Percentiles rank a stretch among this genome's conserved stretches.
Evolutionary conservation across 2,888 invertebrate species (phyloP).

Genomic region (Melieria omissa): DNA sequence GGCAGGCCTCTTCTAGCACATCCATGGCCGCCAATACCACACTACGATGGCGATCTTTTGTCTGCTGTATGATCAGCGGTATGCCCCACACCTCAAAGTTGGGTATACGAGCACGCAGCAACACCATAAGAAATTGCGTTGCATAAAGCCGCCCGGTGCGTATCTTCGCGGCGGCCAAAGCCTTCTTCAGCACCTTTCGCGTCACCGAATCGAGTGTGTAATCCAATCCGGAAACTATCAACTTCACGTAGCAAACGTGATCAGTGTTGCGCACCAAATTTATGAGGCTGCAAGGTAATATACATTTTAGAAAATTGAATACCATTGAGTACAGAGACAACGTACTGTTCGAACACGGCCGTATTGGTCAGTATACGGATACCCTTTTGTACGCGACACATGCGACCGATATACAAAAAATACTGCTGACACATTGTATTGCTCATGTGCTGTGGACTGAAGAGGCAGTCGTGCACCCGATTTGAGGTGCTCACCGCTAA

Average conservation of each 20-base stretch:
- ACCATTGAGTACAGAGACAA: conserved; percentile 31
- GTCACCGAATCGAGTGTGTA: conserved; percentile 82
- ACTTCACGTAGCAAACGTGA: conserved; percentile 92
- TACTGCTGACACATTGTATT: conserved; percentile 94
- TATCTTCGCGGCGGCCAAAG: conserved; percentile 66
- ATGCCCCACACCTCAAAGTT: conserved; percentile 89
- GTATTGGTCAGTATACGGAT: conserved; percentile 78
- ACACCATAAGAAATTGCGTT: conserved; percentile 88
- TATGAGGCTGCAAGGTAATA: conserved; percentile 72
- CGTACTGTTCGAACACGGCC: conserved; percentile 80
- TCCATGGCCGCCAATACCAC: conserved; percentile 84
- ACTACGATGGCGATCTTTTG: conserved; percentile 84
- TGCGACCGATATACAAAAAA: conserved; percentile 91
- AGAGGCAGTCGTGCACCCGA: conserved; percentile 86
- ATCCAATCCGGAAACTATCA: conserved; percentile 91
- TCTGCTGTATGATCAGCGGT: conserved; percentile 83
- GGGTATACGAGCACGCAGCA: conserved; percentile 78
- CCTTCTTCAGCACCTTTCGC: conserved; percentile 72
- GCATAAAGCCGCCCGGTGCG: conserved; percentile 80
- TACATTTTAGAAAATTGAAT: neutral
- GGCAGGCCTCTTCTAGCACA: conserved; percentile 92
- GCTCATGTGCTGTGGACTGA: conserved; percentile 88
- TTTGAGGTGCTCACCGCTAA: conserved; percentile 77
- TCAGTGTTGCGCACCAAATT: conserved; percentile 84
- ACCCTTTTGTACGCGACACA: conserved; percentile 79